Base-by-base conservation (phyloP, 1,140 invertebrate genomes). In the Anagrus nilaparvatae region DNA sequence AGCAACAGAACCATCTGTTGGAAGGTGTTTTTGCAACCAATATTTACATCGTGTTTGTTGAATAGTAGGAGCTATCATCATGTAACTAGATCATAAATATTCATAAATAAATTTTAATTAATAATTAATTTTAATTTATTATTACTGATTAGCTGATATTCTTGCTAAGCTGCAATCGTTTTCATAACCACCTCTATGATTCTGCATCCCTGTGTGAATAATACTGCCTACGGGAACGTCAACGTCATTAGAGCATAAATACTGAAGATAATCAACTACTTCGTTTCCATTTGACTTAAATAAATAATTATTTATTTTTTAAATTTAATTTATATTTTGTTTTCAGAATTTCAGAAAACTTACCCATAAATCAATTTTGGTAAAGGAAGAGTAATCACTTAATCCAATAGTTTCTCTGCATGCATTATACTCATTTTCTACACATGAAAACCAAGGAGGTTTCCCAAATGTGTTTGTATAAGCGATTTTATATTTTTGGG, bases 131-230 rank as follows among this genome's bases (percentile, higher is more conserved):
- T 12, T 5, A 27, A 39, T n/a, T 21, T 19, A 10, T 7, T 24
- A 79, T 76, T 70, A 97, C 91, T 89, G 82, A 65, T 94, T 90
- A 39, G 84, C 76, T 1, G 84, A 76, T 19, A 97, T 75, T 42
- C 94, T 72, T 3, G 88, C 88, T 33, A 99, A 68, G 51, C 89
- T 96, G 67, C 93, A 97, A 69, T 99, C 96, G 63, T 97, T 98
- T 70, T 98, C 94, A 66, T 97, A 98, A 13, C 96, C 96, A 12
- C 96, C 96, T 9, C 75, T 70, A 51, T 79, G 69, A 67, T 98
- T 98, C 65, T 98, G 94, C 93, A 99, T 97, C 42, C 95, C 96
- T 5, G 95, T 97, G 55, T 98, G 95, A 49, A 96, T 89, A 43
- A 98, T 94, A 53, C 85, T 84, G 18, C 93, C 95, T 23, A 94